Conservation (phyloP, 2,113 vertebrate genomes). For the Sinocyclocheilus grahami region DNA sequence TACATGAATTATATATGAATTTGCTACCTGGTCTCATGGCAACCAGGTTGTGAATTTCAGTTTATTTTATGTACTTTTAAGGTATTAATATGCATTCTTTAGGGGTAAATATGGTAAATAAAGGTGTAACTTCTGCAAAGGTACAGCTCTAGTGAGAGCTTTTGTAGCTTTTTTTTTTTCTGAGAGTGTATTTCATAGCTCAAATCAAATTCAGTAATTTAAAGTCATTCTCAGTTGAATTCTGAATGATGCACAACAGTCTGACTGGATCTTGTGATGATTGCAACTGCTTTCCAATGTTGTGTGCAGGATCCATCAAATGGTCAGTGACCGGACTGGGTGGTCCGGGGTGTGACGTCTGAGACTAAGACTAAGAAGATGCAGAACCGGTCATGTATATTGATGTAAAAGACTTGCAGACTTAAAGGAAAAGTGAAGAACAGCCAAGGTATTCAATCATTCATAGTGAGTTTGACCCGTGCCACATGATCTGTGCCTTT, state of each 20-base stretch:
- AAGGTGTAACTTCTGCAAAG: background rate
- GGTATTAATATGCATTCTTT: background rate
- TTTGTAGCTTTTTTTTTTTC: background rate
- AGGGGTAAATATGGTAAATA: background rate
- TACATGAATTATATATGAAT: background rate
- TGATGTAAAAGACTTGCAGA: constrained; percentile 1
- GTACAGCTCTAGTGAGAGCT: background rate
- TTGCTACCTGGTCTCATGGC: background rate
- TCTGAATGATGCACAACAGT: background rate
- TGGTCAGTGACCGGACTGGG: constrained; percentile 7
- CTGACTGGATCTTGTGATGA: background rate
- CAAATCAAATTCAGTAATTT: background rate
- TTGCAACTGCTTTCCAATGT: constrained; percentile 2
- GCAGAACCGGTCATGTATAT: constrained; percentile 14
- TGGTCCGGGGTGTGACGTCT: background rate
- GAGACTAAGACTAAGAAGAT: constrained; percentile 8
- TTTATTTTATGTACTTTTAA: background rate
- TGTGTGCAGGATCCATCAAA: constrained; percentile 22
- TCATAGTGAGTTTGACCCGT: constrained; percentile 60
- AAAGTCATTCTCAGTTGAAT: constrained; percentile 4
- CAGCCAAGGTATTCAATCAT: constrained; percentile 19
- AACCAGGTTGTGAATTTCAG: background rate
- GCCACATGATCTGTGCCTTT: constrained; percentile 69
- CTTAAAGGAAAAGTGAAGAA: constrained; percentile 49
- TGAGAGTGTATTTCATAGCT: background rate